Evolutionary conservation across 2,888 invertebrate species (phyloP).

Genomic region (Erebia palarica): DNA sequence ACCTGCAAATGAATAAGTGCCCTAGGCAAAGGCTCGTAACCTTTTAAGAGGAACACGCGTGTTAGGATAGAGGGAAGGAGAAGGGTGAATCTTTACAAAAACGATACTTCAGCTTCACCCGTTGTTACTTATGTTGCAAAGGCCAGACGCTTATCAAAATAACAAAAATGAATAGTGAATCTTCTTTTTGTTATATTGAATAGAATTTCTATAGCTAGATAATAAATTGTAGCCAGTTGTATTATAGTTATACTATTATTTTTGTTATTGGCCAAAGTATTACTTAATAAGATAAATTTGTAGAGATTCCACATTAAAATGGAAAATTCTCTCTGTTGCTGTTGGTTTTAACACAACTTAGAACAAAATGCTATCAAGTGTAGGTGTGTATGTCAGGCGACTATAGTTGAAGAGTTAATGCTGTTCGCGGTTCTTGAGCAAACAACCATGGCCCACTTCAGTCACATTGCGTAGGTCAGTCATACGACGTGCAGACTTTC

Average conservation of each 20-base stretch:
- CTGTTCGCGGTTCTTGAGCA: constrained; percentile 35
- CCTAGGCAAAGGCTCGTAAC: constrained; percentile 25
- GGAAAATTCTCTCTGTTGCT: too few species aligned
- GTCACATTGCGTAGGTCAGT: constrained; percentile 76
- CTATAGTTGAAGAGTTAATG: constrained; percentile 22
- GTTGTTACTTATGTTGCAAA: not conserved
- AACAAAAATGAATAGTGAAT: constrained; percentile 3
- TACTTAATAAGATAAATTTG: not conserved
- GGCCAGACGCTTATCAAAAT: not conserved
- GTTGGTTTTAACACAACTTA: too few species aligned
- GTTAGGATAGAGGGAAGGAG: constrained; percentile 13
- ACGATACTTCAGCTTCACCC: constrained; percentile 25
- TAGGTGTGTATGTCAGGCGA: not conserved
- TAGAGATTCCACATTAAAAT: not conserved
- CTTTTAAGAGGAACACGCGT: constrained; percentile 31
- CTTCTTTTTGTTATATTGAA: not conserved
- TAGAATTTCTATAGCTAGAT: not conserved
- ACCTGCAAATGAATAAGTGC: constrained; percentile 19
- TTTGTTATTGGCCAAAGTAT: too few species aligned
- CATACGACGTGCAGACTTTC: constrained; percentile 66
- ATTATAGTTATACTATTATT: not conserved
- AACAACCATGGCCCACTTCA: constrained; percentile 64
- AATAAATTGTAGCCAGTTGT: not conserved
- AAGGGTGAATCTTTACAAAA: constrained; percentile 31
- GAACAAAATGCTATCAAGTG: too few species aligned